Percentiles rank a stretch among this genome's conserved stretches.
Evolutionary conservation across 53 echinoderm and acorn worm genomes (phyloP).

Genomic region (Crossaster papposus): DNA sequence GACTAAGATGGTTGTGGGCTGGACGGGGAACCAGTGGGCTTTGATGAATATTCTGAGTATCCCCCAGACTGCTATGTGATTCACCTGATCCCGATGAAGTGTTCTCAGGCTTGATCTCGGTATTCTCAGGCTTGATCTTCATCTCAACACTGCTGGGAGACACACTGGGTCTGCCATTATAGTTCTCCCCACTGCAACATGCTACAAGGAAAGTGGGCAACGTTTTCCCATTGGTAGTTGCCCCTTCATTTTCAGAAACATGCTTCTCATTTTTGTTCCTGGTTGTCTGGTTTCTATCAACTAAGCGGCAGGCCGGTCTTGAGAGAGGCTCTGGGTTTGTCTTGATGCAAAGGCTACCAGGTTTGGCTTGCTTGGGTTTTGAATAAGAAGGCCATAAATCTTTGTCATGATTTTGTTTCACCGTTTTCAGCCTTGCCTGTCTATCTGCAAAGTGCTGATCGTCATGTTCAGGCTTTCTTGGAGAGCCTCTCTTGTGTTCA

Average conservation of each 20-base stretch:
- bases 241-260: neutral
- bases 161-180: neutral
- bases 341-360: neutral
- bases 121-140: no score
- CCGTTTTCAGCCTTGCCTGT: neutral
- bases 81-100: neutral
- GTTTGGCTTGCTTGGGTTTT: slow-evolving; percentile 10
- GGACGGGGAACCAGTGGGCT: neutral
- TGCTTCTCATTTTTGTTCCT: neutral
- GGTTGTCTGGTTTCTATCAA: neutral
- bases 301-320: neutral
- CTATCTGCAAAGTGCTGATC: neutral
- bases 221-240: neutral
- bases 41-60: neutral
- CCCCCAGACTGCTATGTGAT: neutral
- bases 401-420: slow-evolving; percentile 14
- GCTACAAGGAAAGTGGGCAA: neutral
- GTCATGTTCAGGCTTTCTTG: slow-evolving; percentile 1
- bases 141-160: slow-evolving; percentile 26
- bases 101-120: slow-evolving; percentile 4
- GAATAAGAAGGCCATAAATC: neutral
- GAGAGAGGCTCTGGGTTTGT: neutral
- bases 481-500: slow-evolving; percentile 3
- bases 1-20: slow-evolving; percentile 19
- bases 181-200: neutral